Evolutionary conservation across 2,888 invertebrate species (phyloP), one percentile per base, ranked within the genome.

Genomic region (Cephalotes varians): DNA sequence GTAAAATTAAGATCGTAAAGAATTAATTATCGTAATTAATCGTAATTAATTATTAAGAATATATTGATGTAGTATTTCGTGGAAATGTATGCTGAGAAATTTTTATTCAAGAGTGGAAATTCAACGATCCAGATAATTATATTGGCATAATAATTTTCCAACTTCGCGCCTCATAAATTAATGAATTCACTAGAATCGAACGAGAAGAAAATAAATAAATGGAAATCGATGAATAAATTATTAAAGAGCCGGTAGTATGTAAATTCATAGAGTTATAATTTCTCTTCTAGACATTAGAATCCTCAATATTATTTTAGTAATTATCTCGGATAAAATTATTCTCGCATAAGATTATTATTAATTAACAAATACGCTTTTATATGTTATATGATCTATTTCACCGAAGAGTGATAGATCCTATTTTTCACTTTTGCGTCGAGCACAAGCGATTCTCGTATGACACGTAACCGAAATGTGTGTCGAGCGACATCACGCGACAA

Each of bases 151-250:
- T 79, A 79, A 79, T 71, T 79, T 44, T 6, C 10, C 71, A 34
- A 56, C 18, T 71, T 28, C 31, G 44, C 69, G 40, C 44, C 21
- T 34, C 44, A 34, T 31, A n/a, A 56, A 71, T 58, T 71, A 44
- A 56, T 18, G 69, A 34, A 79, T 34, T 58, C 71, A 44, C 44
- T 56, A 56, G 34, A 34, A 71, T 71, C 34, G 34, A 47, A 56
- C 77, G 56, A 34, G 2, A 44, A 56, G 54, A 76, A 54, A 71
- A 67, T 44, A 67, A 67, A 77, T 77, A 56, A 56, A 58, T 58
- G 77, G 25, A 47, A 56, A 79, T 79, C 56, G 71, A 71, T 71
- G 77, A 58, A 71, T 79, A 69, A 79, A 71, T 79, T 79, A 71
- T 56, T 71, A 28, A 10, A 65, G 25, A 44, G 64, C 28, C 44